Evolutionary conservation across 2,113 vertebrate genomes (phyloP).

Genomic region (Ploceus nigricollis): DNA sequence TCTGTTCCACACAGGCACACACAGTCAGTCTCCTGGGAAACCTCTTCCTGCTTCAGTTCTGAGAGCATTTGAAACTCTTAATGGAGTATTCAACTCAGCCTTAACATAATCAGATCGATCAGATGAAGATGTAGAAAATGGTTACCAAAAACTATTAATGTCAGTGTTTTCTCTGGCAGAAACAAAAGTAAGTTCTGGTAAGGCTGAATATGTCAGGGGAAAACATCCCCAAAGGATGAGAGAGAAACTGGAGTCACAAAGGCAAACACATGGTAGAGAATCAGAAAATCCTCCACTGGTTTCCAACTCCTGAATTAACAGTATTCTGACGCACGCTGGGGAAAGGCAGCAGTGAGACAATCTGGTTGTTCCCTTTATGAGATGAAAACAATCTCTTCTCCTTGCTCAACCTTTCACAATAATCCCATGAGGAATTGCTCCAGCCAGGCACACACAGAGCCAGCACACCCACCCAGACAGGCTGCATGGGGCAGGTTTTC

Average conservation of each 20-base stretch:
- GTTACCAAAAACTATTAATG: not conserved
- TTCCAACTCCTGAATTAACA: slow-evolving; percentile 14
- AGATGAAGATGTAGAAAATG: not conserved
- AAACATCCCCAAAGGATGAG: not conserved
- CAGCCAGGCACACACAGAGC: not conserved
- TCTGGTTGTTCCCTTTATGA: not conserved
- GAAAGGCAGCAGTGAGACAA: not conserved
- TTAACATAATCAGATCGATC: not conserved
- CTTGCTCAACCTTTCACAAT: not conserved
- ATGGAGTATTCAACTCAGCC: not conserved
- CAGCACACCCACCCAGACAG: not conserved
- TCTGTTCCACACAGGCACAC: not conserved
- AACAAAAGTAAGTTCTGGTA: not conserved
- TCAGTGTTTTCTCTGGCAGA: not conserved
- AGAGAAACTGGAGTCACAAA: slow-evolving; percentile 8
- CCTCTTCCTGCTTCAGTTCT: not conserved
- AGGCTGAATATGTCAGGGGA: not conserved
- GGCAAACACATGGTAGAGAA: slow-evolving; percentile 10
- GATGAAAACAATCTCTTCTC: not conserved
- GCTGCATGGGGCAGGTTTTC: not conserved
- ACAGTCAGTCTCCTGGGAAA: not conserved
- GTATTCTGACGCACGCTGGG: not conserved
- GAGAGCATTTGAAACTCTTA: not conserved
- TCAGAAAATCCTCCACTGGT: not conserved
- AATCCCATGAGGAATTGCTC: not conserved